Evolutionary conservation across 2,888 invertebrate species (phyloP), one percentile per base, ranked within the genome.

Genomic region (Pseudanteris insignis): DNA sequence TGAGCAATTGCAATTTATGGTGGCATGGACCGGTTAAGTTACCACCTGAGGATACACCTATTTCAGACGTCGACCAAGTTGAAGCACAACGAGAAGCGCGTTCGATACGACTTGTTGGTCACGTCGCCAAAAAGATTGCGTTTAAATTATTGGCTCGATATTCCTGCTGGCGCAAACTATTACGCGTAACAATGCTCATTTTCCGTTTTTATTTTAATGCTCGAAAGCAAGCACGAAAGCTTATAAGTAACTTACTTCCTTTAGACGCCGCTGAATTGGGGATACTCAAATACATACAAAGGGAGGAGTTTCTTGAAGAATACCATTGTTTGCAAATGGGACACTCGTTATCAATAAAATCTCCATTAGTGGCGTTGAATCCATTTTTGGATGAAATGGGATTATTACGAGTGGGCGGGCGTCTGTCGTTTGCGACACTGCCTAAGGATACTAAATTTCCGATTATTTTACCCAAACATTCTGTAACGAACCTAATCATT

Each of bases 401-500:
- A 21, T 10, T 30, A 11, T 21, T 32, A 51, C 9, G 66, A 41
- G 62, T 68, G 2, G 68, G 66, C 9, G 67, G 65, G 8, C 25
- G 68, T 40, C 38, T 68, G n/a, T 2, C 14, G n/a, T n/a, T 10
- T 13, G n/a, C 37, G 1, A 1, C 2, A 1, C 11, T 18, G 1
- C 1, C 2, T 2, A n/a, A 24, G 1, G 13, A 37, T 3, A 2
- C 1, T 1, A 26, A 28, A 28, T 32, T 32, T 14, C 43, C 25
- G 1, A 13, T 43, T 9, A 24, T 43, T 13, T 33, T 43, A 9
- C 32, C 43, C 1, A 3, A n/a, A 9, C 14, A 10, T 1, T n/a
- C 1, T 7, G 10, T 43, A 1, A 10, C 32, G 2, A 25, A 4
- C 1, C 9, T 30, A n/a, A 12, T 32, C 0, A 25, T 33, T 12